A percentile compares a stretch with the other conserved stretches of the same genome.
phyloP scores from a whole-genome alignment of 2,797 vertebrate genomes.

The Tarsius wallacei region DNA sequence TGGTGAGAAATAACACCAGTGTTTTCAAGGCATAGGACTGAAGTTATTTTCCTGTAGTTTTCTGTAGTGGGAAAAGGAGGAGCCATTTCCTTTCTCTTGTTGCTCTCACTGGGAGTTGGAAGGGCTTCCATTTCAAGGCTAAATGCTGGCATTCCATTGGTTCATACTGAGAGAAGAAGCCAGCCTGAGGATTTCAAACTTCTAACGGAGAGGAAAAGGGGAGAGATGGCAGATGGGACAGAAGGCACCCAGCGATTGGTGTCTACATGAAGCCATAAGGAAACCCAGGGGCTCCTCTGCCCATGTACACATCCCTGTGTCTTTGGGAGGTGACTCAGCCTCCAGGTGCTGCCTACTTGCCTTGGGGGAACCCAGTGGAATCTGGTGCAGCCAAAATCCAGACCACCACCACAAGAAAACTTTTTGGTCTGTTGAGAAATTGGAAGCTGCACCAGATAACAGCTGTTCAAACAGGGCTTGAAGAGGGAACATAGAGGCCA shows the following conservation, averaged over 20 bases:
- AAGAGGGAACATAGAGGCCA: neutral
- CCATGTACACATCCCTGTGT: rapidly evolving
- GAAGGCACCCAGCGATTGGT: rapidly evolving
- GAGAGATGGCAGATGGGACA: neutral
- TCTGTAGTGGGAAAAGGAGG: neutral
- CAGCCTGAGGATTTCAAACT: neutral
- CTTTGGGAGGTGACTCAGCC: neutral
- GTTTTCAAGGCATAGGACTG: neutral
- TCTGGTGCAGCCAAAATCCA: rapidly evolving
- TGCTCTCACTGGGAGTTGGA: neutral
- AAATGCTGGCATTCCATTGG: neutral
- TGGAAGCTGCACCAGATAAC: neutral
- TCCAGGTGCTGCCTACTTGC: neutral
- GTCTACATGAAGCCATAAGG: neutral
- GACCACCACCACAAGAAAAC: neutral
- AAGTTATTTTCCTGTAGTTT: neutral
- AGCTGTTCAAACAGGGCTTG: neutral
- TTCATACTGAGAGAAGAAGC: neutral
- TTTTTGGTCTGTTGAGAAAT: neutral
- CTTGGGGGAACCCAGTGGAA: neutral
- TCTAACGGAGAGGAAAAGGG: neutral
- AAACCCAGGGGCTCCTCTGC: neutral
- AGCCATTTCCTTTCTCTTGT: neutral
- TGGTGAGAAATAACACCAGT: neutral
- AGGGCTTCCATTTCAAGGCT: neutral